Base-by-base conservation (phyloP, 1,140 invertebrate species). In the Drosophila micromelanica region DNA sequence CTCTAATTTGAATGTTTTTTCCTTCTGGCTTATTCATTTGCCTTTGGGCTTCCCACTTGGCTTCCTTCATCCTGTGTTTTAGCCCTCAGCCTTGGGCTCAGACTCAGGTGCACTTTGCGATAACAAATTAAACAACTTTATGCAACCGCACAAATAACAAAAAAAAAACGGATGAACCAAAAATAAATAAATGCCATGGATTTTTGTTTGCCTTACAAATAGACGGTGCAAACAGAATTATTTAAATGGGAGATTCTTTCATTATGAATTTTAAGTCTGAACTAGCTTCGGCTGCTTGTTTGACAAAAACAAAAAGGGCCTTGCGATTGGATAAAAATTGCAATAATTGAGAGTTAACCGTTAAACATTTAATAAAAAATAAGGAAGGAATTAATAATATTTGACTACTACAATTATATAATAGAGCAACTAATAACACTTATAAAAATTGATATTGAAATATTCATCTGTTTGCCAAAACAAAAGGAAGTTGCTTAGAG, bases 51-150 rank as follows among this genome's bases (percentile, higher is more conserved):
- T 45, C 46, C 4, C 68, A 23, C 40, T 49, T 72, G 52, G 59
- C 59, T 57, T 75, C 35, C 17, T 32, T 20, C 15, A 27, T 13
- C 11, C 46, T 54, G 23, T 15, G 42, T 11, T 27, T 46, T 45
- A 6, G 23, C 45, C 23, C 15, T 48, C 11, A 38, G 40, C 48
- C 61, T 32, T n/a, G 37, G 54, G 55, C 63, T 40, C n/a, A 55
- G 73, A 56, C 85, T 89, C 84, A 87, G 84, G 84, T 89, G 84
- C 84, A 84, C 80, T 89, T 78, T 84, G 85, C 62, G 85, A 78
- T 84, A 89, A 84, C 84, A 89, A 89, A 89, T 89, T 89, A 89
- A 89, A 89, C 73, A 84, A 84, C 79, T 84, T 89, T 82, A 73
- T 89, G 84, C 73, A 80, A 71, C 65, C 56, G 74, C 32, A 6